Base-by-base conservation (phyloP, 2,113 vertebrate genomes). In the Gymnarchus niloticus region DNA sequence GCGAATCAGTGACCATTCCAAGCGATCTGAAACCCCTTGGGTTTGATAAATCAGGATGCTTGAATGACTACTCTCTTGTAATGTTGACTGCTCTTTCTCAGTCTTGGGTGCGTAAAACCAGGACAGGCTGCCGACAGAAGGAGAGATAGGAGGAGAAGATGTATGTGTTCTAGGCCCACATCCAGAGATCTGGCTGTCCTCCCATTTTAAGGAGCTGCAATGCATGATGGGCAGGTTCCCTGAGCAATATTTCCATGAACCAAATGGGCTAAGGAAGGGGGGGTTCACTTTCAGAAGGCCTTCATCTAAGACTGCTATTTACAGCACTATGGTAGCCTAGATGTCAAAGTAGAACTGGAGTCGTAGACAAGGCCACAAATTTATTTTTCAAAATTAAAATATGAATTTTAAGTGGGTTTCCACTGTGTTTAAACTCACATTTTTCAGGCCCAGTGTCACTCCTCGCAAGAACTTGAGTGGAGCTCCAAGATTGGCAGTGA, bases 61-160 rank as follows among this genome's bases (percentile, higher is more conserved):
- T 73, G 2, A 73, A 73, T 33, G 41, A 73, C 12, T 12, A 73
- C 65, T 41, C 14, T 73, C 65, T 41, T 73, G 65, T 73, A 37
- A 19, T 73, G 65, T 80, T 80, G 46, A 23, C n/a, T 48, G 41
- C 76, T 49, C 41, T 14, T 25, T 80, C 76, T 49, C 46, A 80
- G 76, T 14, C 44, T n/a, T n/a, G 46, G 76, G 46, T 80, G 44
- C 41, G 17, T 44, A 49, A 80, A 49, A 80, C 41, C 41, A 80
- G 65, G 65, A 80, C 76, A 80, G 76, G 76, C 76, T 80, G 76
- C 41, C 48, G 76, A 80, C 76, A 80, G 76, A 80, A 80, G 76
- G 44, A 80, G 76, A 28, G 33, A 73, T 73, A 17, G 28, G 65
- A 19, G 65, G 65, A 33, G 65, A 80, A 80, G 76, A 80, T 49